Conservation (phyloP, 1,140 invertebrate genomes). For the Heliconius hermathena region DNA sequence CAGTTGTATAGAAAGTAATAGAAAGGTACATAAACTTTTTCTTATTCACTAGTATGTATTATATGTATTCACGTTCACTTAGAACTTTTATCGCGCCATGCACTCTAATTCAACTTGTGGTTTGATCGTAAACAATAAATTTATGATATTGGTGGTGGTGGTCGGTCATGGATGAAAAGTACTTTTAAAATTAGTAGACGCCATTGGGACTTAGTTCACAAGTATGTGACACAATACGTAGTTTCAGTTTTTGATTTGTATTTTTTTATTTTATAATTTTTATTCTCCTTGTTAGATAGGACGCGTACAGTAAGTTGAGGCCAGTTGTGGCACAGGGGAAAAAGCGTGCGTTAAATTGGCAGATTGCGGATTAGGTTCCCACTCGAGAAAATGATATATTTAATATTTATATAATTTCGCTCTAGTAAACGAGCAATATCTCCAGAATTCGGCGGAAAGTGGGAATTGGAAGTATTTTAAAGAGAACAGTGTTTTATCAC, state of each 20-base stretch:
- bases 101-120: constrained; percentile 52
- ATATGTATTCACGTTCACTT: constrained; percentile 29
- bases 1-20: constrained; percentile 18
- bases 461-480: no score
- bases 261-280: no score
- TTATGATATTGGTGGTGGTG: constrained; percentile 47
- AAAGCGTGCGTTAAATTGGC: no score
- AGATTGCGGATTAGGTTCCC: no score
- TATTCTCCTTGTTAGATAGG: no score
- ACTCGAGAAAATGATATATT: no score
- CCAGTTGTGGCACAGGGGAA: no score
- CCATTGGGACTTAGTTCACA: not conserved
- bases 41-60: constrained; percentile 22
- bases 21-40: constrained; percentile 24
- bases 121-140: constrained; percentile 51
- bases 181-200: not conserved
- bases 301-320: no score
- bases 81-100: constrained; percentile 38
- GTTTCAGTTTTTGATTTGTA: not conserved
- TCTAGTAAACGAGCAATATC: no score
- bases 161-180: not conserved
- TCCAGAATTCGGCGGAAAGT: no score
- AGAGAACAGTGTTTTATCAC: no score
- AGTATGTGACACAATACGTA: not conserved
- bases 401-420: no score